Percentiles rank a stretch among this genome's conserved stretches.
phyloP scores from a whole-genome alignment of 2,888 invertebrate species.

The Meiosimyza platycephala region DNA sequence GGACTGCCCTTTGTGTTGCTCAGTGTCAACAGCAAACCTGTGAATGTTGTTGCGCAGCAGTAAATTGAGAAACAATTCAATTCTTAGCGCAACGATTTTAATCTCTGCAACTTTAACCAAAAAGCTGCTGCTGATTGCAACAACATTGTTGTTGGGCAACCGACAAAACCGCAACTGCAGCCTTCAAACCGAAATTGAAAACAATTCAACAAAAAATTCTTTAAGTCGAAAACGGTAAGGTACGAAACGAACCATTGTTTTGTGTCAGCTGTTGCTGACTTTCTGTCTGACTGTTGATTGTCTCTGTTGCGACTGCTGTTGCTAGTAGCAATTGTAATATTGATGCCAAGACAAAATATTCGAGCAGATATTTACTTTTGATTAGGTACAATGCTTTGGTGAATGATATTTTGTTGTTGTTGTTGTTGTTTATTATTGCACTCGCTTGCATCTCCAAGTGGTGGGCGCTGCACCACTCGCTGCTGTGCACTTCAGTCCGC shows the following conservation, averaged over 20 bases:
- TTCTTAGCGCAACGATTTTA: conserved; percentile 10
- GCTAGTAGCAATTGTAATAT: conserved; percentile 20
- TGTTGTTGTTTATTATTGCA: conserved; percentile 5
- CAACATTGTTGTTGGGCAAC: background rate
- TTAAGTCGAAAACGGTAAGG: background rate
- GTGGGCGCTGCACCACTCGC: background rate
- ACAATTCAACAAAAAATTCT: conserved; percentile 23
- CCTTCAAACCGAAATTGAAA: conserved; percentile 29
- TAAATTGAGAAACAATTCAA: conserved; percentile 34
- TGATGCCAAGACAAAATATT: conserved; percentile 39
- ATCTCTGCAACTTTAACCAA: conserved; percentile 3
- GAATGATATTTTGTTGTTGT: background rate
- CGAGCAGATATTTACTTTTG: conserved; percentile 41
- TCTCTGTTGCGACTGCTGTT: conserved; percentile 7
- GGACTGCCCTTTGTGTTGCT: too few relatives aligned
- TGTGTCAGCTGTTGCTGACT: conserved; percentile 5
- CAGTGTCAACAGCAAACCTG: too few relatives aligned
- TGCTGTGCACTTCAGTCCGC: background rate
- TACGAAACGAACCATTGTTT: background rate
- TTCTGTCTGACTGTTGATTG: background rate
- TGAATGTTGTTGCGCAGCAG: too few relatives aligned
- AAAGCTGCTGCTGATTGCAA: conserved; percentile 13
- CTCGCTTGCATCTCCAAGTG: background rate
- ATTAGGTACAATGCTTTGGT: conserved; percentile 22
- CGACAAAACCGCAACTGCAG: conserved; percentile 7